Percentiles rank a stretch among this genome's conserved stretches.
phyloP scores from a whole-genome alignment of 37 sponge, comb jelly and placozoan genomes.

The Diacarnus erythraeanus region DNA sequence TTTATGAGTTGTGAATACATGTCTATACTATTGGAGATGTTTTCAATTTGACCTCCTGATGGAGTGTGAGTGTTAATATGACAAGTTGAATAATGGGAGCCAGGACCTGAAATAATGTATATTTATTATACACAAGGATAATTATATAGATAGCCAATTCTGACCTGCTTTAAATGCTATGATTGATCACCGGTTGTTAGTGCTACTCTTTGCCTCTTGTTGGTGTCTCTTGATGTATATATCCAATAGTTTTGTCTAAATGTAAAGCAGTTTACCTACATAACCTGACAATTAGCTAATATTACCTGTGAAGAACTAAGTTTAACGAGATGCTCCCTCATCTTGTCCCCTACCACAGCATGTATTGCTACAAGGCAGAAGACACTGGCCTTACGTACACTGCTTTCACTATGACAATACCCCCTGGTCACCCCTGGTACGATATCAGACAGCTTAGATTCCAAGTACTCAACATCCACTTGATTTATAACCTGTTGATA shows the following conservation, averaged over 20 bases:
- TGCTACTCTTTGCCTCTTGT: conserved; percentile 19
- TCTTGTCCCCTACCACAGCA: conserved; percentile 67
- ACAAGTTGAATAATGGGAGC: too few species aligned
- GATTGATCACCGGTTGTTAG: neutral
- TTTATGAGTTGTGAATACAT: too few species aligned
- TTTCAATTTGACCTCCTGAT: too few species aligned
- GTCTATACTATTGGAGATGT: too few species aligned
- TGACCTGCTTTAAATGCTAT: too few species aligned
- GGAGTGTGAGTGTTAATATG: too few species aligned
- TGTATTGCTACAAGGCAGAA: conserved; percentile 91
- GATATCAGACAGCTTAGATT: conserved; percentile 15
- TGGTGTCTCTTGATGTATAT: conserved; percentile 73
- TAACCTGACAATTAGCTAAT: neutral
- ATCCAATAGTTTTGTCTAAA: conserved; percentile 71
- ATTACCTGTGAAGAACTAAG: conserved; percentile 80
- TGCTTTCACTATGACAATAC: conserved; percentile 81
- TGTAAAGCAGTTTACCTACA: neutral
- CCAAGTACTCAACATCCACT: conserved; percentile 16
- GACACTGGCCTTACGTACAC: conserved; percentile 87
- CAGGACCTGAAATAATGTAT: too few species aligned
- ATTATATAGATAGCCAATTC: too few species aligned
- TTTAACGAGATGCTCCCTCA: conserved; percentile 56
- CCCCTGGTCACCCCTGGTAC: conserved; percentile 53
- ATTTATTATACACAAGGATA: too few species aligned
- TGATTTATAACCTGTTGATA: conserved; percentile 27